Evolutionary conservation across 2,113 vertebrate species (phyloP), one percentile per base, ranked within the genome.

Genomic region (Chaetops frenatus): DNA sequence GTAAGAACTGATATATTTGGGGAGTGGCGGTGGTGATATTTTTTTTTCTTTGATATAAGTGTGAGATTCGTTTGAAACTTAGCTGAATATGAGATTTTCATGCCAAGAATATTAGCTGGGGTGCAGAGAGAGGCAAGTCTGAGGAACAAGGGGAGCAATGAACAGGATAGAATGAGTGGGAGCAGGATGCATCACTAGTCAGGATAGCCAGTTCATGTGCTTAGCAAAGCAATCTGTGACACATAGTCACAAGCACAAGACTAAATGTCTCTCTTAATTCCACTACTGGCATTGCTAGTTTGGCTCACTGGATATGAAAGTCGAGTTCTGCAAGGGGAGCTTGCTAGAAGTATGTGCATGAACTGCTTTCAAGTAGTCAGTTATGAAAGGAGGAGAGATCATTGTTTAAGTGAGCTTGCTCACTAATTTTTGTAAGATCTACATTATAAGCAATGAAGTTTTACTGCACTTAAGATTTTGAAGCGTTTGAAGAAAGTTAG

Each of bases 1-100:
- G 99, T 99, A 97, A 98, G 98, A 50, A 89, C 7, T 47, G 15
- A 15, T 60, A 15, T 11, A 38, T 28, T 66, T 7, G 0, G 10
- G 15, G 14, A 4, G 6, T 11, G 35, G 23, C 36, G n/a, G 13
- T 33, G 16, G 8, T 7, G 5, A 16, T 36, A 51, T 66, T 82
- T 88, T 7, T 51, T 53, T 89, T 86, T 65, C 31, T 69, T 74
- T 53, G 5, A 12, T 58, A 3, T 19, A 23, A 44, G 5, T 23
- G 21, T 81, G 50, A 79, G 22, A 81, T 66, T 57, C 42, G 14
- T 57, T 38, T 88, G 16, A 84, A 57, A 35, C 25, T 40, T 62
- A 57, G 8, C 36, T 60, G 51, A 76, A 54, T 33, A 29, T 33
- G 10, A 71, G n/a, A 51, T 86, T 90, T 90, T 73, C 16, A 21